These are phyloP conservation scores for Pristis pectinata DNA, from an alignment of 2,797 vertebrate genomes.

Conservation along the genomic window DNA sequence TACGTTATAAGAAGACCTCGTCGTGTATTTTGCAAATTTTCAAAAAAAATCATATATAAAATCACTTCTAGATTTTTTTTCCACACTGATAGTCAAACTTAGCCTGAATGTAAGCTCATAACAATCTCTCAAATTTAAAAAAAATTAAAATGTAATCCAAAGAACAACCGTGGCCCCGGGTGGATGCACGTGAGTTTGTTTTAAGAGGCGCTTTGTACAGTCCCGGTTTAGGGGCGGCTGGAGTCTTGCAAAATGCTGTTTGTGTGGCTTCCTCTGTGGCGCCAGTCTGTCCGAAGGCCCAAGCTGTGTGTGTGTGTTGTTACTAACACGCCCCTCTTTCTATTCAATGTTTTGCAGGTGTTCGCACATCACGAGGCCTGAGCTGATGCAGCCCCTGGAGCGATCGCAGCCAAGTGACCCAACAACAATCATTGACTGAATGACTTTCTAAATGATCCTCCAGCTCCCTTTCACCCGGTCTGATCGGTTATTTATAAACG, in stretches of 20 bases:
- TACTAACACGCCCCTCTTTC: conserved; percentile 79
- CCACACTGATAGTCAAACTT: not conserved
- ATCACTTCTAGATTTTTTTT: not conserved
- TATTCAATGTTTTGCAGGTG: conserved; percentile 97
- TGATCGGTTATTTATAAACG: conserved; percentile 36
- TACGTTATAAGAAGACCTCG: not conserved
- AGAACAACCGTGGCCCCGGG: no score
- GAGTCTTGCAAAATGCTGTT: conserved; percentile 96
- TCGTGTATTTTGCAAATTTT: no score
- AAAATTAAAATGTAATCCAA: not conserved
- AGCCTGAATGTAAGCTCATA: no score
- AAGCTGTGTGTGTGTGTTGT: conserved; percentile 78
- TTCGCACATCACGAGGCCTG: conserved; percentile 55
- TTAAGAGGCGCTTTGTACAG: conserved; percentile 30
- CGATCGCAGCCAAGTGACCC: conserved; percentile 38
- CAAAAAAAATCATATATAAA: not conserved
- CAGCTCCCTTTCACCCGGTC: conserved; percentile 15
- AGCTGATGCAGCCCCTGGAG: conserved; percentile 63
- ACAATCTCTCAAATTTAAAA: not conserved
- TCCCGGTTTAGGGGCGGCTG: conserved; percentile 76
- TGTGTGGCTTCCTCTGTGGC: conserved; percentile 94
- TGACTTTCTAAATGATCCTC: conserved; percentile 21
- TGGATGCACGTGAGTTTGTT: conserved; percentile 31
- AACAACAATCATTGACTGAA: conserved; percentile 34
- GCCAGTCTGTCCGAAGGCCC: conserved; percentile 94